Evolutionary conservation across 1,140 invertebrate genomes (phyloP), one percentile per base, ranked within the genome.

Genomic region (Leptopilina boulardi): DNA sequence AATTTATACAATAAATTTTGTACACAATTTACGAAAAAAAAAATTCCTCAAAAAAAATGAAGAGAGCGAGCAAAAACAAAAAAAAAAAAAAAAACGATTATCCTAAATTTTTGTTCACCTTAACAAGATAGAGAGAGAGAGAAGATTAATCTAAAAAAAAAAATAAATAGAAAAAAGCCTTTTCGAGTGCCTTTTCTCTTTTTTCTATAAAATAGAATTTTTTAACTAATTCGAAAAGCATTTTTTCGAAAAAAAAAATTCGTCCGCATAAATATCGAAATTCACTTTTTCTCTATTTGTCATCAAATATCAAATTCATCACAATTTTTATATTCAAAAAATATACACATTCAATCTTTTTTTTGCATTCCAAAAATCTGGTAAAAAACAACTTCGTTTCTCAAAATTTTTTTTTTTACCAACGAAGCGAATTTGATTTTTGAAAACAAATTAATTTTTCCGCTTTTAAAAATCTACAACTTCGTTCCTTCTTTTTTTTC

Each of bases 101-200:
- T 66, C 59, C 59, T 66, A 66, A 66, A 23, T 66, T 30, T 26
- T 15, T 6, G 13, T 2, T 13, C 8, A 21, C 19, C 18, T 6
- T 19, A 21, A 21, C 19, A 23, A 18, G 54, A 23, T 21, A n/a
- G n/a, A n/a, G n/a, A n/a, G n/a, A n/a, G n/a, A n/a, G n/a, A n/a
- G n/a, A n/a, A n/a, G n/a, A n/a, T 56, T 34, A 34, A 66, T 30
- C 59, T 66, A 66, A 30, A 30, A 30, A 38, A 9, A 38, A 38
- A 66, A 66, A 66, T 66, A 66, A 66, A 66, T 66, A 66, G 26
- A 30, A 66, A 66, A 66, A 66, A 30, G 21, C 26, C 21, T 30
- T 66, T 30, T 30, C 26, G 56, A 59, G 21, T 13, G 56, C 56
- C 21, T 59, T 59, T 21, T 38, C 34, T 5, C 2, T 30, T 30